Percentiles rank a stretch among this genome's conserved stretches.
Evolutionary conservation across 1,140 invertebrate genomes (phyloP).

Genomic region (Ericerus pela): DNA sequence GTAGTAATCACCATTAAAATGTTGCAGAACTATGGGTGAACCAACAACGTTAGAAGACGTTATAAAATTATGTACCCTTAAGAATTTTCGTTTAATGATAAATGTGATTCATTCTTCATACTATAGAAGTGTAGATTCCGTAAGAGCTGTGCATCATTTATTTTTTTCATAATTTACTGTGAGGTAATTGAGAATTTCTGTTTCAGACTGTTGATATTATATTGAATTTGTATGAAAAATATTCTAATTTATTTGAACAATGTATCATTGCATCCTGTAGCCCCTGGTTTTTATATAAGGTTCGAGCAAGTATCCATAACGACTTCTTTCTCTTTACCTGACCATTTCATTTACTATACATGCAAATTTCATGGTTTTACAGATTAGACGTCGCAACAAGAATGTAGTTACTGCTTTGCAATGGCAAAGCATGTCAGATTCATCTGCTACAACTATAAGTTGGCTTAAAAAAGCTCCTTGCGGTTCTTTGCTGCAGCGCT

Average conservation of each 20-base stretch:
- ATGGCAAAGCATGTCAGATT: background rate
- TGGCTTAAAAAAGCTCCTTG: background rate
- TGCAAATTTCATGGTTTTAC: background rate
- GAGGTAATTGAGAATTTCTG: background rate
- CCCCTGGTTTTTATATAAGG: background rate
- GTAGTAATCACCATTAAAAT: background rate
- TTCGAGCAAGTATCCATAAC: background rate
- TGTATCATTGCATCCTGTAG: background rate
- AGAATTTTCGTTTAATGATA: background rate
- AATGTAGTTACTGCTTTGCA: background rate
- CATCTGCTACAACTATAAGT: background rate
- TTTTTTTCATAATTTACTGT: background rate
- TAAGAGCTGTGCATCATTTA: background rate
- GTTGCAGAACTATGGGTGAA: background rate
- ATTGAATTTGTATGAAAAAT: background rate
- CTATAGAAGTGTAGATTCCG: background rate
- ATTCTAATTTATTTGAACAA: background rate
- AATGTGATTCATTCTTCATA: background rate
- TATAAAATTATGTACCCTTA: background rate
- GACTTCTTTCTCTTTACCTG: background rate
- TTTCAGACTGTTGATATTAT: background rate
- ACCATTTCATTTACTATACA: background rate
- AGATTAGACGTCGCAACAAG: background rate
- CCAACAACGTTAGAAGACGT: background rate
- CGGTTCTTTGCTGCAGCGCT: background rate